A percentile compares a stretch with the other conserved stretches of the same genome.
Conservation (phyloP, 2,113 vertebrate genomes). For the Lates calcarifer region DNA sequence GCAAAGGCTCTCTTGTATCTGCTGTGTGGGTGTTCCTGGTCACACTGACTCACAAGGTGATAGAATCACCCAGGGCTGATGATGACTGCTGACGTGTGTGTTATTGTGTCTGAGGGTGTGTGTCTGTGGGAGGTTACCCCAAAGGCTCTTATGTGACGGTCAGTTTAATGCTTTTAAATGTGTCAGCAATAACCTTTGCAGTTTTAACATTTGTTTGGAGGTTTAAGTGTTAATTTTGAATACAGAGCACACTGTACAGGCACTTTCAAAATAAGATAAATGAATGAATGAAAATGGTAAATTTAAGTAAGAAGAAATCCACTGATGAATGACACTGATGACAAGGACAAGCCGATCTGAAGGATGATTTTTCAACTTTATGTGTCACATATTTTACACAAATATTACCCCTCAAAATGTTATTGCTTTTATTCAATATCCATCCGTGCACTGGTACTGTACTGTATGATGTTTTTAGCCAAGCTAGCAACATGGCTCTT, state of each 20-base stretch:
- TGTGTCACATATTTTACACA: too few species aligned
- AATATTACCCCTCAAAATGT: too few species aligned
- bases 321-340: too few species aligned
- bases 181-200: neutral
- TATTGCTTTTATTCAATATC: too few species aligned
- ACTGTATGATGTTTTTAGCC: too few species aligned
- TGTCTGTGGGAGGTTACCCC: constrained; percentile 42
- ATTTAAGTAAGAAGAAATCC: too few species aligned
- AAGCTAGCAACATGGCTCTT: too few species aligned
- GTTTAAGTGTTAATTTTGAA: neutral
- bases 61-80: constrained; percentile 51
- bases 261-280: too few species aligned
- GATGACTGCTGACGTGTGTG: constrained; percentile 61
- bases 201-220: neutral
- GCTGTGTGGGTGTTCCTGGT: constrained; percentile 68
- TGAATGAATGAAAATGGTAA: too few species aligned
- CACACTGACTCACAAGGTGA: constrained; percentile 68
- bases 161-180: neutral
- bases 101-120: constrained; percentile 22
- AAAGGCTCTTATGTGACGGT: constrained; percentile 11
- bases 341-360: too few species aligned
- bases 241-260: neutral
- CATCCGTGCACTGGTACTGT: too few species aligned
- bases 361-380: too few species aligned
- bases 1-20: constrained; percentile 42